phyloP scores from a whole-genome alignment of 2,113 vertebrate genomes.

The Alligator mississippiensis region DNA sequence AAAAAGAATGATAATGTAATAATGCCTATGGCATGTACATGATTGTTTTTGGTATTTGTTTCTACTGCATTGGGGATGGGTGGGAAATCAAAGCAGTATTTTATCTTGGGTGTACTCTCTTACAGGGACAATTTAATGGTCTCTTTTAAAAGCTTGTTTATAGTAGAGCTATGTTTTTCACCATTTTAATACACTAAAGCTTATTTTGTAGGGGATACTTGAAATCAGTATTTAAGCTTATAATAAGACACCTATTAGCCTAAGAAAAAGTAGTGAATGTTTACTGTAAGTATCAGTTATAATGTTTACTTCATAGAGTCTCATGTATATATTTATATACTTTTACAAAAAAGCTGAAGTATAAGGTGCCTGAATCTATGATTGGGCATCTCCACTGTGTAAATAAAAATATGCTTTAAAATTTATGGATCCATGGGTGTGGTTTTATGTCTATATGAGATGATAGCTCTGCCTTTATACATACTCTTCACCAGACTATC shows the following conservation, averaged over 20 bases:
- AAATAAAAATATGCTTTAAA: slow-evolving; percentile 81
- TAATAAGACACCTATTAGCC: slow-evolving; percentile 69
- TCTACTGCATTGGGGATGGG: not conserved
- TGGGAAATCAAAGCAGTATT: slow-evolving; percentile 65
- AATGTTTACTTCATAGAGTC: slow-evolving; percentile 79
- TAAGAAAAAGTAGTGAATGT: slow-evolving; percentile 71
- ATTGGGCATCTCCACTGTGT: slow-evolving; percentile 74
- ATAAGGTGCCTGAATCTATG: slow-evolving; percentile 67
- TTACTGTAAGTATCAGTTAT: slow-evolving; percentile 78
- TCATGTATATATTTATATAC: slow-evolving; percentile 85
- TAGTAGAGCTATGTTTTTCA: slow-evolving; percentile 66
- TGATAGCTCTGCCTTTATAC: not conserved
- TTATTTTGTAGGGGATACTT: slow-evolving; percentile 78
- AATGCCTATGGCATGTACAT: slow-evolving; percentile 43
- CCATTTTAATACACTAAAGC: slow-evolving; percentile 69
- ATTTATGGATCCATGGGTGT: slow-evolving; percentile 11
- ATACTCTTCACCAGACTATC: not conserved
- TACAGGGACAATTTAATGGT: slow-evolving; percentile 45
- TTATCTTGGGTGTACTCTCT: slow-evolving; percentile 63
- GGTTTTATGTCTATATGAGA: slow-evolving; percentile 28
- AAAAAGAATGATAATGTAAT: slow-evolving; percentile 17
- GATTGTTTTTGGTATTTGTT: slow-evolving; percentile 46
- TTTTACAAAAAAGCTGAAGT: slow-evolving; percentile 75
- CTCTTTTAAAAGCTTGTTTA: slow-evolving; percentile 78
- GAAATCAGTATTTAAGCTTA: slow-evolving; percentile 78